These are phyloP conservation scores for Graphium colonna DNA, from an alignment of 2,888 invertebrate genomes.

Conservation along the genomic window DNA sequence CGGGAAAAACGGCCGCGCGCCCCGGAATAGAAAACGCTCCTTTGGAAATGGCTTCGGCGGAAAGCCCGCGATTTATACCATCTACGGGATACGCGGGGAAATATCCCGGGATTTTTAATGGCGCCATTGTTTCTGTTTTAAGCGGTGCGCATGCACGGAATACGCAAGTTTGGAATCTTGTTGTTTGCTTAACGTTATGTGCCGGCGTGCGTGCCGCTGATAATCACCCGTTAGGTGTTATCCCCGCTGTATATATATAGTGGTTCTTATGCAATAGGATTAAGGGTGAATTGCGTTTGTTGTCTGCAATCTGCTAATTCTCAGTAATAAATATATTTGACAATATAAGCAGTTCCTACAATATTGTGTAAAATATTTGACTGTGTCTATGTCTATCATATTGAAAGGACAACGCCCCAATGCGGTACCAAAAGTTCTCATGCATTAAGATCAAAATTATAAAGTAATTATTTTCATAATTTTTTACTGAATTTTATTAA, in stretches of 20 bases:
- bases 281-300: too few relatives aligned
- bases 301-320: too few relatives aligned
- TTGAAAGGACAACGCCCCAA: too few relatives aligned
- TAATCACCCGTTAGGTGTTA: slow-evolving; percentile 23
- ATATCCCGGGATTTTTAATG: slow-evolving; percentile 79
- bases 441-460: too few relatives aligned
- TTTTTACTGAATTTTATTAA: too few relatives aligned
- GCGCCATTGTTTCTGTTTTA: slow-evolving; percentile 78
- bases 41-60: slow-evolving; percentile 78
- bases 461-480: too few relatives aligned
- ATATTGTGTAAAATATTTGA: too few relatives aligned
- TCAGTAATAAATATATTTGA: too few relatives aligned
- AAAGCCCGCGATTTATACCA: slow-evolving; percentile 77
- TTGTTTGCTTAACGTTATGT: slow-evolving; percentile 48
- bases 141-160: slow-evolving; percentile 75
- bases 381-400: too few relatives aligned
- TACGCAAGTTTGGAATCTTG: slow-evolving; percentile 56
- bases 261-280: slow-evolving; percentile 31
- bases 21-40: slow-evolving; percentile 78
- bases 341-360: too few relatives aligned
- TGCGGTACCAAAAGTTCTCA: too few relatives aligned
- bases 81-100: slow-evolving; percentile 76
- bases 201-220: slow-evolving; percentile 33
- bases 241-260: slow-evolving; percentile 51
- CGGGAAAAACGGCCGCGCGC: slow-evolving; percentile 79